phyloP scores from a whole-genome alignment of 2,113 vertebrate species.

The Manacus vitellinus region DNA sequence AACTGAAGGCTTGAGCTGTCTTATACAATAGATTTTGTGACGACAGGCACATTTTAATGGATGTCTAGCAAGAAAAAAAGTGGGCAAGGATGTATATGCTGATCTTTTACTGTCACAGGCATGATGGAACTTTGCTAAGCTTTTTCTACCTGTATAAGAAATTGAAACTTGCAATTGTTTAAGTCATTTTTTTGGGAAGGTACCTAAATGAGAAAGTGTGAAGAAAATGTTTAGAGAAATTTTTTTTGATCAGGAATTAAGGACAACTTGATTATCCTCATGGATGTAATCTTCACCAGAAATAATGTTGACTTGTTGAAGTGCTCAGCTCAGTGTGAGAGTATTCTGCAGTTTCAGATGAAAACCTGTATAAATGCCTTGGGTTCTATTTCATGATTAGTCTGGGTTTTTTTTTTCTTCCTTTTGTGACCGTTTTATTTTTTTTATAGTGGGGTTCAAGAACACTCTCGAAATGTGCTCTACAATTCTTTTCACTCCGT shows the following conservation, averaged over 20 bases:
- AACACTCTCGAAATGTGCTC: background rate
- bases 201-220: background rate
- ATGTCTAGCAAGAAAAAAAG: background rate
- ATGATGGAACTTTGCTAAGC: background rate
- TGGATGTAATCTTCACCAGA: background rate
- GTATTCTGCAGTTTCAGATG: background rate
- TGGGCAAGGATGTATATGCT: background rate
- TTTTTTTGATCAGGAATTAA: background rate
- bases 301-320: background rate
- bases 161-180: background rate
- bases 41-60: background rate
- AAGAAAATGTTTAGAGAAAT: fast-evolving
- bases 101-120: background rate
- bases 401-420: background rate
- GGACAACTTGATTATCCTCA: background rate
- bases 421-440: fast-evolving
- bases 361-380: background rate
- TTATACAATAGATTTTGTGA: background rate
- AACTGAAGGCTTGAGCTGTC: background rate
- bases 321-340: background rate
- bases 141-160: background rate
- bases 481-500: background rate
- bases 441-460: background rate
- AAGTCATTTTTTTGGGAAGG: background rate
- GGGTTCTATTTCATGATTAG: background rate